Evolutionary conservation across 2,888 invertebrate species (phyloP), one percentile per base, ranked within the genome.

Genomic region (Neuroscelio doddi): DNA sequence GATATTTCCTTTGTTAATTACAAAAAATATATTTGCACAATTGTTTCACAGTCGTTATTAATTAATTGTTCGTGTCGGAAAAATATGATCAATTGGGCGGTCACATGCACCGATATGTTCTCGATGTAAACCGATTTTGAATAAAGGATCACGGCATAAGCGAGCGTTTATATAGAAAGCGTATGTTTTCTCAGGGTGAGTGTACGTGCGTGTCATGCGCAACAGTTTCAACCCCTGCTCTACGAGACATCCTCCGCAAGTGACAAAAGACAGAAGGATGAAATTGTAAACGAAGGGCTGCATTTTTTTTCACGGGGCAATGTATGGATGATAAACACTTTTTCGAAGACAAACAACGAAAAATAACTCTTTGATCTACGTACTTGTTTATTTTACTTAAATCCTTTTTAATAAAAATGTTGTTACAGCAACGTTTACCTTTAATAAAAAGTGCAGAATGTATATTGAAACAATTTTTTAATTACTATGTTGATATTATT

Each of bases 191-290:
- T 64, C 69, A 74, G 78, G 79, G 75, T 79, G 77, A 80, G 71
- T 78, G 78, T 67, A 74, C 76, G 75, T 72, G 74, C 73, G 76
- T 75, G 78, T 76, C 79, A 78, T 79, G 80, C 80, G 80, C 78
- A 77, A 73, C 73, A 71, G 65, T 65, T 66, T 67, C 65, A 44
- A 65, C 70, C 73, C 73, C 68, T 63, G 47, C 41, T 44, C 47
- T 32, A 14, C 21, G 34, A 26, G 34, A 24, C 21, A 32, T 46
- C 44, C 45, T 50, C 47, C 30, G 47, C 44, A 14, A 53, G 41
- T 27, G 41, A 21, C 36, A 41, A 49, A 38, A 44, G 30, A 51
- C 44, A 32, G n/a, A 12, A 42, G 34, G 41, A 55, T 32, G 15
- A 55, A 12, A 32, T 24, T 32, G 39, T 50, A 39, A 16, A 27